Percentiles rank a stretch among this genome's conserved stretches.
Evolutionary conservation across 2,113 vertebrate species (phyloP).

Genomic region (Cololabis saira): DNA sequence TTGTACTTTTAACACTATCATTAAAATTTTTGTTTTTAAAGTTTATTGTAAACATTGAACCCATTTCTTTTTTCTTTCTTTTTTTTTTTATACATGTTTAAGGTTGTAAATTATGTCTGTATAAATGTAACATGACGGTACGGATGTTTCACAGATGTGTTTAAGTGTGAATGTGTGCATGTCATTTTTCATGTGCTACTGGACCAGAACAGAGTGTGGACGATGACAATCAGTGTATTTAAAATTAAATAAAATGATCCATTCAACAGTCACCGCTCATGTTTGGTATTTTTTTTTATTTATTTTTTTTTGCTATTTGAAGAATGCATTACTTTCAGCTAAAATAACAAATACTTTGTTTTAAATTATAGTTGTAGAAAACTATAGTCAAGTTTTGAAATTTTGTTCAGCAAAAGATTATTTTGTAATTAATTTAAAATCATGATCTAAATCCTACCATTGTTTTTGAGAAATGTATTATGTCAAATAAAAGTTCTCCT

Average conservation of each 20-base stretch:
- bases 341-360: too few relatives aligned
- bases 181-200: slow-evolving; percentile 29
- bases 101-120: not conserved
- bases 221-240: slow-evolving; percentile 53
- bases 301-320: too few relatives aligned
- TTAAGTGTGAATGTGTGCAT: slow-evolving; percentile 18
- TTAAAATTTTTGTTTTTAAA: slow-evolving; percentile 23
- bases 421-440: too few relatives aligned
- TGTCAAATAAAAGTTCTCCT: not conserved
- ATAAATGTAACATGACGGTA: slow-evolving; percentile 10
- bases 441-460: too few relatives aligned
- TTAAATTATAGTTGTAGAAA: too few relatives aligned
- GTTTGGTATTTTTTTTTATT: not conserved
- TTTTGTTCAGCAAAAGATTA: too few relatives aligned
- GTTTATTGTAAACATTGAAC: slow-evolving; percentile 25
- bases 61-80: slow-evolving; percentile 14
- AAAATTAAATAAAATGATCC: slow-evolving; percentile 67
- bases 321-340: too few relatives aligned
- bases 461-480: too few relatives aligned
- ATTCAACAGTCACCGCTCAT: slow-evolving; percentile 1
- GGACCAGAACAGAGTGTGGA: slow-evolving; percentile 23
- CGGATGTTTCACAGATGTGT: not conserved
- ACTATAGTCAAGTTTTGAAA: too few relatives aligned
- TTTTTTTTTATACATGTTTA: slow-evolving; percentile 26
- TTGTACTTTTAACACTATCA: slow-evolving; percentile 54